These are phyloP conservation scores for Poicephalus gulielmi DNA, from an alignment of 2,113 vertebrate species.

Conservation along the genomic window DNA sequence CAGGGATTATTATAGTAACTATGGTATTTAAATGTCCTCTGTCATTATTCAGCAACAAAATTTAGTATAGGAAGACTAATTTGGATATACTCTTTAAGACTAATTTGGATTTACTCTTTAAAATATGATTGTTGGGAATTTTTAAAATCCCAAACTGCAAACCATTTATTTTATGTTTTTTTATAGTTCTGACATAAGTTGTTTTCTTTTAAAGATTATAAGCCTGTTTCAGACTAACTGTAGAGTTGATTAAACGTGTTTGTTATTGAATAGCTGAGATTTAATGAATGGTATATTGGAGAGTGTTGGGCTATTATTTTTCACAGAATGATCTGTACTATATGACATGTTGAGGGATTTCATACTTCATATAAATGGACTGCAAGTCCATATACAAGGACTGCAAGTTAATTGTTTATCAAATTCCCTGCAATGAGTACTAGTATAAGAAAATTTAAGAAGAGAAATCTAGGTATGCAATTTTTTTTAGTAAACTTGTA, in stretches of 20 bases:
- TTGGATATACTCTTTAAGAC: slow-evolving; percentile 57
- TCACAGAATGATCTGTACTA: slow-evolving; percentile 39
- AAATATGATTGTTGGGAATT: slow-evolving; percentile 68
- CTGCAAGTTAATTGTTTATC: slow-evolving; percentile 46
- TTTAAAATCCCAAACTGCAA: slow-evolving; percentile 61
- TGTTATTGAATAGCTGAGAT: slow-evolving; percentile 51
- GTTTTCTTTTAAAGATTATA: slow-evolving; percentile 48
- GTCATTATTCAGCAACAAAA: slow-evolving; percentile 73
- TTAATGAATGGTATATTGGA: slow-evolving; percentile 11
- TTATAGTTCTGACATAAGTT: slow-evolving; percentile 43
- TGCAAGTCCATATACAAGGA: neutral
- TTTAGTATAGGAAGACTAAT: slow-evolving; percentile 72
- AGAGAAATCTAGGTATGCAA: slow-evolving; percentile 14
- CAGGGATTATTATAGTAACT: slow-evolving; percentile 76
- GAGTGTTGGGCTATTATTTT: slow-evolving; percentile 48
- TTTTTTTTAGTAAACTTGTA: slow-evolving; percentile 46
- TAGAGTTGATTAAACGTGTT: slow-evolving; percentile 62
- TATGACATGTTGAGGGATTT: slow-evolving; percentile 13
- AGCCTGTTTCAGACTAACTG: slow-evolving; percentile 55
- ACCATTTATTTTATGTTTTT: slow-evolving; percentile 55
- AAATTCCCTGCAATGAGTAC: slow-evolving; percentile 30
- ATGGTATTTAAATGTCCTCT: slow-evolving; percentile 74
- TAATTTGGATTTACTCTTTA: slow-evolving; percentile 57
- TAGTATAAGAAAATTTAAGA: neutral
- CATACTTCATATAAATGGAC: neutral